phyloP scores from a whole-genome alignment of 2,888 invertebrate genomes.

The Diarsia mendica region DNA sequence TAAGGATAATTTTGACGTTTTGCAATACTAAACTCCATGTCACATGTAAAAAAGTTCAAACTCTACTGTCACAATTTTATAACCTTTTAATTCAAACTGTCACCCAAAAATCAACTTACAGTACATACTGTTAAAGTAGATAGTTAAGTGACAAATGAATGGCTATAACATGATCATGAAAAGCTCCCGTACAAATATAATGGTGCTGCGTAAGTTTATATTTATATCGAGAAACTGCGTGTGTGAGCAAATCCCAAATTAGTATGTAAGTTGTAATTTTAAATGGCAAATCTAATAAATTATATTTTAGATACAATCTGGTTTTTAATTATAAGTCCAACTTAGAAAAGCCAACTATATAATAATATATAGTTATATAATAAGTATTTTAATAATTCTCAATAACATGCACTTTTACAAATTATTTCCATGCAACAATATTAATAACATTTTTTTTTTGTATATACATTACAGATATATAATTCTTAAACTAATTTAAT shows the following conservation, averaged over 20 bases:
- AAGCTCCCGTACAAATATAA: slow-evolving; percentile 39
- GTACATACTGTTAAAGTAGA: neutral
- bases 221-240: slow-evolving; percentile 43
- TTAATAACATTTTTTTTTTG: no score
- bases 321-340: slow-evolving; percentile 1
- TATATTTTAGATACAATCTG: slow-evolving; percentile 68
- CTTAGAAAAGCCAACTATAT: no score
- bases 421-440: no score
- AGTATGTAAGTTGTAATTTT: slow-evolving; percentile 79
- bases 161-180: neutral
- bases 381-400: no score
- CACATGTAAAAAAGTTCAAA: neutral
- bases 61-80: neutral
- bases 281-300: slow-evolving; percentile 75
- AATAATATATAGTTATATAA: no score
- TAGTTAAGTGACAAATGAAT: neutral
- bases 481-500: no score
- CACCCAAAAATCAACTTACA: neutral
- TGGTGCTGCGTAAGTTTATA: slow-evolving; percentile 49
- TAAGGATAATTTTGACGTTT: neutral
- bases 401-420: no score
- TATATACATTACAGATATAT: no score
- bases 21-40: neutral
- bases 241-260: slow-evolving; percentile 64
- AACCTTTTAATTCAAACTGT: neutral